Conservation (phyloP, 2,888 invertebrate genomes). For the Sclerodermus sp. region DNA sequence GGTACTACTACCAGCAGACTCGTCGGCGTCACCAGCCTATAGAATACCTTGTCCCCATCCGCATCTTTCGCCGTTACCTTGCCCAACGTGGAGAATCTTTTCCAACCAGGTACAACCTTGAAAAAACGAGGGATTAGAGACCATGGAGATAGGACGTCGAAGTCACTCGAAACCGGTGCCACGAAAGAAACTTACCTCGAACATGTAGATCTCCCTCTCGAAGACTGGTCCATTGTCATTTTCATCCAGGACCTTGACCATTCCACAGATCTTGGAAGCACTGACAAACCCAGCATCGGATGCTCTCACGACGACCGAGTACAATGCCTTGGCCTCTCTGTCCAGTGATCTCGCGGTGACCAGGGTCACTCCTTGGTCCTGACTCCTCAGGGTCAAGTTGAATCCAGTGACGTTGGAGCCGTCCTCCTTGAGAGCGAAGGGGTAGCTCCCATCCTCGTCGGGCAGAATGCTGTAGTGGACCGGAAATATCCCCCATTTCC, state of each 20-base stretch:
- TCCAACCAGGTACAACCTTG: constrained; percentile 62
- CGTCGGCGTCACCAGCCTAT: constrained; percentile 78
- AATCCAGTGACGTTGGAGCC: constrained; percentile 60
- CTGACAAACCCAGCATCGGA: constrained; percentile 79
- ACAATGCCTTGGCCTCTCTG: constrained; percentile 72
- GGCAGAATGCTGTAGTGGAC: constrained; percentile 80
- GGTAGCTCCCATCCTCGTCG: constrained; percentile 63
- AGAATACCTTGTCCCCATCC: constrained; percentile 91
- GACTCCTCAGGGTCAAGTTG: constrained; percentile 43
- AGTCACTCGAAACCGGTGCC: constrained; percentile 4
- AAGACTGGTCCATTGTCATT: constrained; percentile 93
- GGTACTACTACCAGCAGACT: constrained; percentile 87
- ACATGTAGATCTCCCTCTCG: constrained; percentile 75
- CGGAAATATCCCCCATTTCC: constrained; percentile 69
- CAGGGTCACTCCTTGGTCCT: constrained; percentile 68
- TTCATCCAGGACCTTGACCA: constrained; percentile 76
- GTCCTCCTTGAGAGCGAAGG: constrained; percentile 71
- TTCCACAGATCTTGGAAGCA: constrained; percentile 76
- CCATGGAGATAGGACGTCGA: too few relatives aligned
- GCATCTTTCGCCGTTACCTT: constrained; percentile 84
- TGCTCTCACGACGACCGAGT: constrained; percentile 78
- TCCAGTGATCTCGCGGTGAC: constrained; percentile 79
- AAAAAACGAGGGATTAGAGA: too few relatives aligned
- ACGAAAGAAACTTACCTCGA: constrained; percentile 61
- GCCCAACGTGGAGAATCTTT: constrained; percentile 81